phyloP scores from a whole-genome alignment of 2,888 invertebrate species.

The Athalia cordata region DNA sequence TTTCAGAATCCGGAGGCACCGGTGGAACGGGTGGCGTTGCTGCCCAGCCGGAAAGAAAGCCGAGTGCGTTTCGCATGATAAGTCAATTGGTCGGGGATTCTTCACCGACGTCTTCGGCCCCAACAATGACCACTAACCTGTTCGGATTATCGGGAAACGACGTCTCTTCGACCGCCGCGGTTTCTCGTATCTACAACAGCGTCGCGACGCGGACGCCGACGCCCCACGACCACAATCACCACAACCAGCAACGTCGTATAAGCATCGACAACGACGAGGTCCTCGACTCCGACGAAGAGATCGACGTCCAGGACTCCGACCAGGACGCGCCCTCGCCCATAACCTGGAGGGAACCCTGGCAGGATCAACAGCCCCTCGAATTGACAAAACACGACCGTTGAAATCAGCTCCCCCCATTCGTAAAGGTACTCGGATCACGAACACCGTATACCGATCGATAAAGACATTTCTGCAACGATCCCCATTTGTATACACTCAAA shows the following conservation, averaged over 20 bases:
- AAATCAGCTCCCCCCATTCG: constrained; percentile 52
- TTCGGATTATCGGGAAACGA: constrained; percentile 56
- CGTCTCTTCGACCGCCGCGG: constrained; percentile 12
- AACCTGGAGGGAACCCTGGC: constrained; percentile 70
- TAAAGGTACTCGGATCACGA: neutral
- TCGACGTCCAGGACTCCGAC: constrained; percentile 89
- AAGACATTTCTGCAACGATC: neutral
- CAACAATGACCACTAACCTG: constrained; percentile 66
- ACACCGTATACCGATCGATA: neutral
- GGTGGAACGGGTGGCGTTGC: constrained; percentile 76
- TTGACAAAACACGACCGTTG: constrained; percentile 84
- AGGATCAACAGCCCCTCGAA: constrained; percentile 79
- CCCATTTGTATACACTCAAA: neutral
- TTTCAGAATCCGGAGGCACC: constrained; percentile 47
- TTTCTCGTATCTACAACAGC: neutral
- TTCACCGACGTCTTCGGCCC: constrained; percentile 55
- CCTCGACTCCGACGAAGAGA: constrained; percentile 84
- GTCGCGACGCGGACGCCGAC: constrained; percentile 68
- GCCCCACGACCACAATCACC: constrained; percentile 67
- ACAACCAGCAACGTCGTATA: constrained; percentile 8
- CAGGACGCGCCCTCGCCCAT: constrained; percentile 75
- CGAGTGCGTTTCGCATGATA: constrained; percentile 71
- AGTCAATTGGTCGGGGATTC: constrained; percentile 68
- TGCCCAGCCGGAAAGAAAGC: constrained; percentile 64
- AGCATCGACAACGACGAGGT: constrained; percentile 60